Evolutionary conservation across 2,888 invertebrate species (phyloP), one percentile per base, ranked within the genome.

Genomic region (Cremastinae sp.): DNA sequence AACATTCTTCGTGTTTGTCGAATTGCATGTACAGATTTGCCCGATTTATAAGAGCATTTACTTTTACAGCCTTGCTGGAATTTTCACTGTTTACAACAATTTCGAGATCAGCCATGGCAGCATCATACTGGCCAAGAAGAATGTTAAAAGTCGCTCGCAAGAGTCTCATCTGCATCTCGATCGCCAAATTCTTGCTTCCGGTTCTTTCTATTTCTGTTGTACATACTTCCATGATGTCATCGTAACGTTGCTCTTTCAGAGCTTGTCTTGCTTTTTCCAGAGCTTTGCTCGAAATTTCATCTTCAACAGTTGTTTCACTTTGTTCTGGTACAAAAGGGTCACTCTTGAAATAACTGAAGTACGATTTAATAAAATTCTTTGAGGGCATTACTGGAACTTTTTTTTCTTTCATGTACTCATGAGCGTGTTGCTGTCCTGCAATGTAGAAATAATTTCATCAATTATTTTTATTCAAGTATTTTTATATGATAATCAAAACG

Each of bases 21-120:
- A 94, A 90, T 87, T 97, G 97, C 89, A 97, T 95, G 81, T 93
- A 92, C 74, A 97, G 91, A 4, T 96, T 95, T 9, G 97, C 97
- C 77, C 97, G 92, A 90, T 97, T 97, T 70, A 98, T 95, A 59
- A 97, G 90, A 12, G 97, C 96, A 91, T 97, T 97, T 0, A 95
- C 94, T 86, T 93, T 94, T 1, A 95, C 91, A 85, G 93, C 94
- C 3, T 91, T 90, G 78, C 91, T 91, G 51, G 93, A 91, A 82
- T 93, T 92, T 81, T 93, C 91, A 86, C 93, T 93, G 16, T 93
- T 91, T 82, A 96, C 93, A 71, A 96, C 93, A 58, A 90, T 91
- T 79, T 93, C 93, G 70, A 96, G 92, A 88, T 97, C 97, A 73
- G 91, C 90, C 70, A 94, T 91, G 2, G 96, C 94, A 77, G 93